Evolutionary conservation across 2,797 vertebrate genomes (phyloP).

Genomic region (Hoplostethus mediterraneus): DNA sequence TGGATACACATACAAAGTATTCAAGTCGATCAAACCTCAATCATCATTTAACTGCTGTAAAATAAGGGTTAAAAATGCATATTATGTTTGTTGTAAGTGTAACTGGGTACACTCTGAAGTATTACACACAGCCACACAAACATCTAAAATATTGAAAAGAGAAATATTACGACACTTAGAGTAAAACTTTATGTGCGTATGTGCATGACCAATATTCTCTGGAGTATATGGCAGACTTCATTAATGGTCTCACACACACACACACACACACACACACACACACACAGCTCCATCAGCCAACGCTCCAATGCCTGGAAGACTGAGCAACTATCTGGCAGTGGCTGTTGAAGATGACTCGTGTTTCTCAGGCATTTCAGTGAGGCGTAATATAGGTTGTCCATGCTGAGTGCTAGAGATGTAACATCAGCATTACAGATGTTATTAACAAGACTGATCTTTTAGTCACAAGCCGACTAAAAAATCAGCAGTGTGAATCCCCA

Average conservation of each 20-base stretch:
- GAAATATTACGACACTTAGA: not conserved
- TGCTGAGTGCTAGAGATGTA: conserved; percentile 5
- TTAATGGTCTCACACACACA: conserved; percentile 18
- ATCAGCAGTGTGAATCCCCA: not conserved
- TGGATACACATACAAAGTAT: conserved; percentile 7
- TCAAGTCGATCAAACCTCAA: not conserved
- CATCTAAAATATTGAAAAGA: not conserved
- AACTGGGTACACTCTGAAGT: not conserved
- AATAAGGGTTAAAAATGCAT: conserved; percentile 6
- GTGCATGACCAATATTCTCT: not conserved
- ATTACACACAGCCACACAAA: not conserved
- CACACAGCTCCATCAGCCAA: conserved; percentile 8
- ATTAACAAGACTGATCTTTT: not conserved
- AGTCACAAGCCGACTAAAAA: too few species aligned
- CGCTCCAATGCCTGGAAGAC: conserved; percentile 24
- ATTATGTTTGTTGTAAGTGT: not conserved
- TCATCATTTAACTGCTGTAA: not conserved
- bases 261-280: conserved; percentile 12
- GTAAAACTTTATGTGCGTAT: not conserved
- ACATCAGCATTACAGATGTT: not conserved
- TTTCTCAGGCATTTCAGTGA: conserved; percentile 38
- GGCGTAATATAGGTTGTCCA: conserved; percentile 36
- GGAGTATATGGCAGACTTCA: conserved; percentile 15
- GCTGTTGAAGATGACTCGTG: conserved; percentile 36
- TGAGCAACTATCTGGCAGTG: conserved; percentile 31